These are phyloP conservation scores for Engystomops pustulosus DNA, from an alignment of 2,113 vertebrate genomes.

Conservation along the genomic window DNA sequence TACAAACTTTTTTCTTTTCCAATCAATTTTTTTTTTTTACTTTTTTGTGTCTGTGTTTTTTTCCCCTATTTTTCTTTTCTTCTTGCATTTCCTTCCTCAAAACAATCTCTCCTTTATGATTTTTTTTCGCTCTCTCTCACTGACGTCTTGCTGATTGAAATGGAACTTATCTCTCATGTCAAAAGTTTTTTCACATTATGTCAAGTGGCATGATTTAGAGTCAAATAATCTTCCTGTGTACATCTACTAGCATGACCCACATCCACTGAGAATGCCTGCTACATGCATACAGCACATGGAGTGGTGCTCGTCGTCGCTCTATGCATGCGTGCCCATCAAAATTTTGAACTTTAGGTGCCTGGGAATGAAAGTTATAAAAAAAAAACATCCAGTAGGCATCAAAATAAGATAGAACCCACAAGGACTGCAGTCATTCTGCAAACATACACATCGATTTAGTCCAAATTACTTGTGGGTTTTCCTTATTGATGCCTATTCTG, in stretches of 20 bases:
- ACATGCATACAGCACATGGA: conserved; percentile 82
- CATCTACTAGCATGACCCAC: conserved; percentile 99
- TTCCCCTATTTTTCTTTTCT: conserved; percentile 62
- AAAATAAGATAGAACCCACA: conserved; percentile 70
- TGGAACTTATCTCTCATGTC: conserved; percentile 99
- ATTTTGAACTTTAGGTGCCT: conserved; percentile 76
- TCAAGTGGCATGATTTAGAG: conserved; percentile 99
- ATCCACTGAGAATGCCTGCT: conserved; percentile 92
- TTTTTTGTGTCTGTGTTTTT: conserved; percentile 55
- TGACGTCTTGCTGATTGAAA: conserved; percentile 80
- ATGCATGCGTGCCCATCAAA: conserved; percentile 83
- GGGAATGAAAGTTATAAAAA: conserved; percentile 61
- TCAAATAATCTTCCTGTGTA: conserved; percentile 99
- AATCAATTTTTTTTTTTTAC: conserved; percentile 25
- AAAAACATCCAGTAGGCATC: conserved; percentile 77
- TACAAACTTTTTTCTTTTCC: conserved; percentile 66
- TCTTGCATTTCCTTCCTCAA: conserved; percentile 63
- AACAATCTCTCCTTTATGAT: conserved; percentile 62
- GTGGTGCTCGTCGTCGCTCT: conserved; percentile 73
- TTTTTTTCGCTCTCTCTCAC: conserved; percentile 76
- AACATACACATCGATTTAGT: conserved; percentile 33
- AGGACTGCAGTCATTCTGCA: conserved; percentile 65
- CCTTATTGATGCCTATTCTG: conserved; percentile 81
- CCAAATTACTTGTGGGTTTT: conserved; percentile 74
- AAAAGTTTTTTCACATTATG: conserved; percentile 99